Conservation (phyloP, 2,113 vertebrate species). For the Orthonyx spaldingii region DNA sequence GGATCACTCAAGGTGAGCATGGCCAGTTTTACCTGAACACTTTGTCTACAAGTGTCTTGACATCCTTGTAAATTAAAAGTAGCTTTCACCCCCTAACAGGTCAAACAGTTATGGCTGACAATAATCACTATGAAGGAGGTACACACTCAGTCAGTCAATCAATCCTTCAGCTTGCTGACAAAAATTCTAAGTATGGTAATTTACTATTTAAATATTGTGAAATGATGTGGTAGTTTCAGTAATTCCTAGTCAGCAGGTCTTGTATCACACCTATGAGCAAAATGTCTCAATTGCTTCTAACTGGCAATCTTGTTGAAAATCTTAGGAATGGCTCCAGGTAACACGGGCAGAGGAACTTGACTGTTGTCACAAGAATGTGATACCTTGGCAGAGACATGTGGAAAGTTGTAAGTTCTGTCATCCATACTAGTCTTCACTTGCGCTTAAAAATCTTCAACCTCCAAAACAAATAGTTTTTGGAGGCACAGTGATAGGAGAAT, state of each 20-base stretch:
- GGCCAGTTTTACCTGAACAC: neutral
- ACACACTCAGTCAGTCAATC: neutral
- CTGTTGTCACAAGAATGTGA: neutral
- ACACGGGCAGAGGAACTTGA: neutral
- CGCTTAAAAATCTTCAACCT: neutral
- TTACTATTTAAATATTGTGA: neutral
- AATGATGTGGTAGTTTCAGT: neutral
- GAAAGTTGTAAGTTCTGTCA: neutral
- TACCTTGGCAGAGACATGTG: neutral
- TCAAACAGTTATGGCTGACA: neutral
- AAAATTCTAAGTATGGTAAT: constrained; percentile 17
- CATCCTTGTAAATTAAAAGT: neutral
- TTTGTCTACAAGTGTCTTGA: neutral
- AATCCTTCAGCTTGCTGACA: neutral
- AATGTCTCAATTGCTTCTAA: neutral
- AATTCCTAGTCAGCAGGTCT: neutral
- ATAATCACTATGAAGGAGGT: neutral
- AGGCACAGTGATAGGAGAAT: neutral
- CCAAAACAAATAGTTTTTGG: neutral
- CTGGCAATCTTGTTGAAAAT: neutral
- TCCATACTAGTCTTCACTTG: neutral
- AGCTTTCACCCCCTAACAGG: neutral
- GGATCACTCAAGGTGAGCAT: neutral
- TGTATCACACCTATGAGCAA: neutral
- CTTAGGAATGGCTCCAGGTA: neutral